Evolutionary conservation across 1,140 invertebrate species (phyloP).

Genomic region (Brachionus paranguensis): DNA sequence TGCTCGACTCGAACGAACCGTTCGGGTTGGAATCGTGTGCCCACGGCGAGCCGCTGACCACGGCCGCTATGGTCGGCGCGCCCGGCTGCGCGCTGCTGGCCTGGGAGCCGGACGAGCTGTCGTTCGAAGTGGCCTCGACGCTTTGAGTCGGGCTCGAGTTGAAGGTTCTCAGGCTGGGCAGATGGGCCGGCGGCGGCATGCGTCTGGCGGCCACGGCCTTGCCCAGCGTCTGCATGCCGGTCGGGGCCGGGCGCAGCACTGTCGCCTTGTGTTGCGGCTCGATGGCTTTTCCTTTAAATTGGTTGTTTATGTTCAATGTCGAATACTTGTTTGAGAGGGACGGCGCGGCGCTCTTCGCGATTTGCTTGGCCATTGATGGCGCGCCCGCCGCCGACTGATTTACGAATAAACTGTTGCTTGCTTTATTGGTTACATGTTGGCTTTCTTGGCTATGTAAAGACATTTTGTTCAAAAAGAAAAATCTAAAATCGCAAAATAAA

Average conservation of each 20-base stretch:
- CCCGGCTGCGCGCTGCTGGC: background rate
- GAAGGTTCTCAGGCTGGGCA: conserved; percentile 84
- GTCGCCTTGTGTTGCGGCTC: conserved; percentile 14
- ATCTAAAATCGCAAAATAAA: background rate
- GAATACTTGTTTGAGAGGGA: conserved; percentile 18
- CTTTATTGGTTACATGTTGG: conserved; percentile 20
- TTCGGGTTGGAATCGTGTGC: background rate
- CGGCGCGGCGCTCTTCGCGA: background rate
- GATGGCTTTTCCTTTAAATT: conserved; percentile 29
- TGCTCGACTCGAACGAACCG: background rate
- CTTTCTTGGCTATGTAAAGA: conserved; percentile 32
- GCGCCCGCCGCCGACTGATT: background rate
- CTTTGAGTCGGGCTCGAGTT: background rate
- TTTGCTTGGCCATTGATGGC: conserved; percentile 14
- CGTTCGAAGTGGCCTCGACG: background rate
- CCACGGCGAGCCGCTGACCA: background rate
- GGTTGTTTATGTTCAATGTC: conserved; percentile 33
- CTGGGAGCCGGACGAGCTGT: background rate
- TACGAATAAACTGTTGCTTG: background rate
- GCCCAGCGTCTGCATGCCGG: conserved; percentile 93
- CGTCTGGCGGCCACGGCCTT: conserved; percentile 89
- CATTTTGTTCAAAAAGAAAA: conserved; percentile 26
- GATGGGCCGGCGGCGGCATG: conserved; percentile 78
- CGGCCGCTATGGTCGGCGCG: conserved; percentile 12
- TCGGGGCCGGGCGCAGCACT: background rate